Conservation (phyloP, 2,888 invertebrate genomes). For the Elysia crispata region DNA sequence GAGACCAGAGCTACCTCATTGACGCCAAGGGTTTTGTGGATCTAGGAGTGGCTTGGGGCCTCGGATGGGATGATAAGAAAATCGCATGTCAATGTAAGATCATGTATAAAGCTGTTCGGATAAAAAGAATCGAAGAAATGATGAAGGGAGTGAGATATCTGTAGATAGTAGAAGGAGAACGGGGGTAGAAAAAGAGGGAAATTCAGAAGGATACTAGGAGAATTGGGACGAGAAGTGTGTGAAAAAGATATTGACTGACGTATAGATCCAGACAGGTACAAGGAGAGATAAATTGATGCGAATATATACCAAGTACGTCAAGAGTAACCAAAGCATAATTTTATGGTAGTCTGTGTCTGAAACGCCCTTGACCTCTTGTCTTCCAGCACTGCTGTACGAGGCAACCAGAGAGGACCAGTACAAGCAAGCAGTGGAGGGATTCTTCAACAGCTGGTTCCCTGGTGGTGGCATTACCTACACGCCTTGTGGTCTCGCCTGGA, state of each 20-base stretch:
- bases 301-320: neutral
- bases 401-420: conserved; percentile 59
- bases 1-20: conserved; percentile 61
- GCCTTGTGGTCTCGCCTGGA: conserved; percentile 68
- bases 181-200: neutral
- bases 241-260: too few species aligned
- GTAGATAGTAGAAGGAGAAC: too few species aligned
- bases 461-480: conserved; percentile 62
- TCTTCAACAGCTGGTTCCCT: conserved; percentile 61
- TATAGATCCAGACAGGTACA: too few species aligned
- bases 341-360: neutral
- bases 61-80: conserved; percentile 69
- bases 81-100: conserved; percentile 56
- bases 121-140: neutral
- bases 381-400: conserved; percentile 55
- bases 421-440: conserved; percentile 57
- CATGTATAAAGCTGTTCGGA: too few species aligned
- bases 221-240: too few species aligned
- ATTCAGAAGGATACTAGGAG: too few species aligned
- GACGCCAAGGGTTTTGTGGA: conserved; percentile 63
- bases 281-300: too few species aligned
- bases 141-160: too few species aligned
- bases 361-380: neutral
- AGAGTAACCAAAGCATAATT: too few species aligned
- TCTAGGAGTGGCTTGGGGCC: conserved; percentile 59